Percentiles rank a stretch among this genome's conserved stretches.
These are phyloP conservation scores for Odontomachus brunneus DNA, from an alignment of 1,140 invertebrate genomes.

Conservation along the genomic window DNA sequence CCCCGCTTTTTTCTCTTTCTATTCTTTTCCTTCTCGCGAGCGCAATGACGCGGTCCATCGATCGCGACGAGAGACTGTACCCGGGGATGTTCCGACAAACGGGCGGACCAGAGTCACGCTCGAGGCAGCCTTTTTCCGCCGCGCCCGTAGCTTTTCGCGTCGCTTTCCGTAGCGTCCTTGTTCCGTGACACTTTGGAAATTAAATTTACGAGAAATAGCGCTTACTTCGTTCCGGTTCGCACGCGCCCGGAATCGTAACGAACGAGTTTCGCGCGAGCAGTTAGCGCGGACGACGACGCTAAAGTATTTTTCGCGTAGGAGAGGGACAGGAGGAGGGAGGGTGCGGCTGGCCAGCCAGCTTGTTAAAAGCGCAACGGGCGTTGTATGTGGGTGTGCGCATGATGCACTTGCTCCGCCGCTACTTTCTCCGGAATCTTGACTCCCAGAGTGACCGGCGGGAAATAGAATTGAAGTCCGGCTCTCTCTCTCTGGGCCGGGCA, in stretches of 20 bases:
- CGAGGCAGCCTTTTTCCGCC: constrained; percentile 15
- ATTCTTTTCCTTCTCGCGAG: not conserved
- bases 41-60: constrained; percentile 61
- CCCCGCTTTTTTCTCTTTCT: not conserved
- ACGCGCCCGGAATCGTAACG: constrained; percentile 71
- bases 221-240: constrained; percentile 73
- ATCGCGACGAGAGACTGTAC: constrained; percentile 47
- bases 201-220: constrained; percentile 72
- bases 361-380: constrained; percentile 3
- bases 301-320: constrained; percentile 24
- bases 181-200: constrained; percentile 65
- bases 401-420: not conserved
- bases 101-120: constrained; percentile 22
- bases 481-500: too few relatives aligned
- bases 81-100: constrained; percentile 60
- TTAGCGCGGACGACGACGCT: constrained; percentile 14
- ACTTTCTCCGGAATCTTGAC: constrained; percentile 6
- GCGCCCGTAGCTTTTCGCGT: constrained; percentile 32
- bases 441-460: not conserved
- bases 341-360: constrained; percentile 10
- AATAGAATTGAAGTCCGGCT: not conserved
- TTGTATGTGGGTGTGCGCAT: not conserved
- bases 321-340: too few relatives aligned
- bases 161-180: constrained; percentile 27
- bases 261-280: constrained; percentile 42